These are phyloP conservation scores for Mythimna impura DNA, from an alignment of 2,888 invertebrate genomes.

Conservation along the genomic window DNA sequence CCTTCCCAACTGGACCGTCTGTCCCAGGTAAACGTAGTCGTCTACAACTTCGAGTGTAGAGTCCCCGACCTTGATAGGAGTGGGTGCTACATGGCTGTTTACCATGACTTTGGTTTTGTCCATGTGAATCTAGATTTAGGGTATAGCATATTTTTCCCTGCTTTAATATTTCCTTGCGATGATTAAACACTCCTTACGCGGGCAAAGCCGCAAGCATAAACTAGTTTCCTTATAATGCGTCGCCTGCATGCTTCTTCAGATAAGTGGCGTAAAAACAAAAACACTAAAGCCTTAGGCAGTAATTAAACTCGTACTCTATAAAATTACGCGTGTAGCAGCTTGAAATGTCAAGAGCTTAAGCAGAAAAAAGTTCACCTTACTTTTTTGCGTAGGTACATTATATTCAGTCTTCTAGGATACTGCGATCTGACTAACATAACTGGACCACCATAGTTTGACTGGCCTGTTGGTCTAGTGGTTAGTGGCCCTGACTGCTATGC, in stretches of 20 bases:
- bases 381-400: slow-evolving; percentile 12
- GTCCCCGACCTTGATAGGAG: too few species aligned
- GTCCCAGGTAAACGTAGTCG: too few species aligned
- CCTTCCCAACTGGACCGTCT: too few species aligned
- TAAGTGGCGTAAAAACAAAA: slow-evolving; percentile 39
- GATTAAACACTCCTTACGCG: background rate
- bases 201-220: background rate
- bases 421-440: background rate
- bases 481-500: too few species aligned
- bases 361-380: slow-evolving; percentile 31
- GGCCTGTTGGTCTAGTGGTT: too few species aligned
- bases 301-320: slow-evolving; percentile 40
- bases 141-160: too few species aligned
- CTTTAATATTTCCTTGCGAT: background rate
- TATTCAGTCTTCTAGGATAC: slow-evolving; percentile 23
- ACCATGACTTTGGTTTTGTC: too few species aligned
- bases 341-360: slow-evolving; percentile 54
- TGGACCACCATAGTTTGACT: background rate
- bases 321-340: slow-evolving; percentile 24
- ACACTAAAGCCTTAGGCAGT: slow-evolving; percentile 36
- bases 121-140: too few species aligned
- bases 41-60: too few species aligned
- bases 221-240: slow-evolving; percentile 19
- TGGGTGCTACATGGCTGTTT: too few species aligned
- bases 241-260: slow-evolving; percentile 14